Evolutionary conservation across 1,140 invertebrate genomes (phyloP), one percentile per base, ranked within the genome.

Genomic region (Gonioctena quinquepunctata): DNA sequence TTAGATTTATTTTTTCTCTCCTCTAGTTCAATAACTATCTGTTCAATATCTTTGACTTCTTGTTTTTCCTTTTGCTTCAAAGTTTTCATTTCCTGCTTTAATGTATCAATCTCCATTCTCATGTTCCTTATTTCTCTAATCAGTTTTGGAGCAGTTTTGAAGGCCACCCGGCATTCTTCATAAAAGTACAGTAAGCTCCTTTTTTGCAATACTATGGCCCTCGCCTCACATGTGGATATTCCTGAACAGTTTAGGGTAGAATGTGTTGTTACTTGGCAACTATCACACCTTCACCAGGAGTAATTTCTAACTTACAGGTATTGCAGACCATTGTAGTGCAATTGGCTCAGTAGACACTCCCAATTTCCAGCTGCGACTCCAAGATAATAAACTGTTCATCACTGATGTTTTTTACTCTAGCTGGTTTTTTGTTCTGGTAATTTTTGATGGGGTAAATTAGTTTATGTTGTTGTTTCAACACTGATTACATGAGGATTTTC

Each of bases 331-430:
- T 52, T 52, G 50, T 52, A 52, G 50, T 8, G 50, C 21, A 52
- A 52, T 52, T 52, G 50, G 50, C 50, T 19, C 50, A 52, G 50
- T 52, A 19, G 50, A 52, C 50, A 52, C 50, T 52, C 50, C 50
- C 16, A 52, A 19, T 52, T 19, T 52, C n/a, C n/a, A n/a, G n/a
- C n/a, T n/a, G n/a, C n/a, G n/a, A n/a, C n/a, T n/a, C n/a, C n/a
- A n/a, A n/a, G n/a, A n/a, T n/a, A n/a, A n/a, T n/a, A n/a, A n/a
- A n/a, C n/a, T n/a, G n/a, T n/a, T n/a, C n/a, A n/a, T n/a, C n/a
- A n/a, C n/a, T n/a, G n/a, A n/a, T n/a, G n/a, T n/a, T n/a, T n/a
- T n/a, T n/a, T n/a, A n/a, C n/a, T n/a, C n/a, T n/a, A n/a, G n/a
- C n/a, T n/a, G n/a, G n/a, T n/a, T n/a, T n/a, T n/a, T n/a, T n/a